Conservation (phyloP, 2,888 invertebrate species). For the Toxonevra muliebris region DNA sequence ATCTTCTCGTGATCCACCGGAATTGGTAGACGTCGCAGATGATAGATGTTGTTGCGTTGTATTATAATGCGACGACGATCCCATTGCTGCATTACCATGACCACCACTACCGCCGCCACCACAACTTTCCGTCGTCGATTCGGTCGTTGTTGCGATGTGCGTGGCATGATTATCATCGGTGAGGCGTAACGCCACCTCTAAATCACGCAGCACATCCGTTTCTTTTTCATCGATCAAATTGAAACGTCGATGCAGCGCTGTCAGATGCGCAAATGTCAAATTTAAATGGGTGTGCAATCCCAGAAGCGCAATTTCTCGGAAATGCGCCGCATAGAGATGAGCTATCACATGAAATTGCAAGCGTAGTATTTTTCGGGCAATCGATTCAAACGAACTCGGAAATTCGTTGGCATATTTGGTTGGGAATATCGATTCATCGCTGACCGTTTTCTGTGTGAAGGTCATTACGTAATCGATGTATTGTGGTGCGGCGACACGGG, state of each 20-base stretch:
- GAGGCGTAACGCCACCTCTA: conserved; percentile 83
- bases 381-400: conserved; percentile 91
- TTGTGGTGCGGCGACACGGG: conserved; percentile 95
- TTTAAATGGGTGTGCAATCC: conserved; percentile 96
- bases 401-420: conserved; percentile 98
- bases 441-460: conserved; percentile 95
- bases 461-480: conserved; percentile 99
- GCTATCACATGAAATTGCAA: conserved; percentile 98
- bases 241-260: conserved; percentile 85
- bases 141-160: conserved; percentile 34
- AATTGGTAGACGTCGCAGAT: conserved; percentile 35
- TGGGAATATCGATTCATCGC: conserved; percentile 96
- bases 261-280: conserved; percentile 96
- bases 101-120: conserved; percentile 29
- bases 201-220: conserved; percentile 91
- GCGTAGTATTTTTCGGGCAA: conserved; percentile 95
- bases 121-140: conserved; percentile 29
- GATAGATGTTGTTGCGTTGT: conserved; percentile 36
- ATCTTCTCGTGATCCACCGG: conserved; percentile 45
- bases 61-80: conserved; percentile 18
- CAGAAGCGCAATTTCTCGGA: conserved; percentile 92
- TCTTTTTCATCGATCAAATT: conserved; percentile 94
- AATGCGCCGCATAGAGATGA: conserved; percentile 98
- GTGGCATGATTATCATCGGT: conserved; percentile 65
- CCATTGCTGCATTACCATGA: conserved; percentile 24